Evolutionary conservation across 2,797 vertebrate genomes (phyloP).

Genomic region (Hydrocynus forskahlii): DNA sequence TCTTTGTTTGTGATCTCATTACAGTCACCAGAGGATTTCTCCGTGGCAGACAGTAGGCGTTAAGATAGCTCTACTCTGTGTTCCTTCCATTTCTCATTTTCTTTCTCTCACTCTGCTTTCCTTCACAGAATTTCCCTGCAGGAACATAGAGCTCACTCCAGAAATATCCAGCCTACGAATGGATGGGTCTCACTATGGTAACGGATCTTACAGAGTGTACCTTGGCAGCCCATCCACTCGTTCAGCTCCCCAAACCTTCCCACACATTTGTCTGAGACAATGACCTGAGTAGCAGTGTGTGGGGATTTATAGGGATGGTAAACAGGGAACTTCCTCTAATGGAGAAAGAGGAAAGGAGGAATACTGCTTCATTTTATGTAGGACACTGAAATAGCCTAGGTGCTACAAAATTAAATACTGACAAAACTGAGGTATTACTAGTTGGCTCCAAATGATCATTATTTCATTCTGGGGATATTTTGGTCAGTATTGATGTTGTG

Average conservation of each 20-base stretch:
- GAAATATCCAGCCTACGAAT: constrained; percentile 27
- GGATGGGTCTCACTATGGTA: constrained; percentile 33
- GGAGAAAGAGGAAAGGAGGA: not conserved
- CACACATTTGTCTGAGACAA: constrained; percentile 44
- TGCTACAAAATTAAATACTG: no score
- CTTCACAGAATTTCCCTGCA: constrained; percentile 25
- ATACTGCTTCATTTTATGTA: not conserved
- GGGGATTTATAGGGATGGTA: constrained; percentile 7
- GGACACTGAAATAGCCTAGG: not conserved
- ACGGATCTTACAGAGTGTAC: constrained; percentile 21
- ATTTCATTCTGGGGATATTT: no score
- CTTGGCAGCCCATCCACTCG: constrained; percentile 39
- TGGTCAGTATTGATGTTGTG: no score
- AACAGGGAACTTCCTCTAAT: constrained; percentile 11
- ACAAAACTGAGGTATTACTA: no score
- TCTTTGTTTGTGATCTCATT: not conserved
- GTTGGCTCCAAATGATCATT: no score
- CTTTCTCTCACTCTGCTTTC: constrained; percentile 7
- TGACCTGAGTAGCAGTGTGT: constrained; percentile 25
- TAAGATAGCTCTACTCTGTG: not conserved
- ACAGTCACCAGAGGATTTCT: constrained; percentile 15
- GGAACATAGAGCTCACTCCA: not conserved
- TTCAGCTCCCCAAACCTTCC: constrained; percentile 35
- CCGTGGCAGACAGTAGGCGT: constrained; percentile 21
- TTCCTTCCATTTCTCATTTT: not conserved